Base-by-base conservation (phyloP, 2,113 vertebrate genomes). In the Oryzias curvinotus region DNA sequence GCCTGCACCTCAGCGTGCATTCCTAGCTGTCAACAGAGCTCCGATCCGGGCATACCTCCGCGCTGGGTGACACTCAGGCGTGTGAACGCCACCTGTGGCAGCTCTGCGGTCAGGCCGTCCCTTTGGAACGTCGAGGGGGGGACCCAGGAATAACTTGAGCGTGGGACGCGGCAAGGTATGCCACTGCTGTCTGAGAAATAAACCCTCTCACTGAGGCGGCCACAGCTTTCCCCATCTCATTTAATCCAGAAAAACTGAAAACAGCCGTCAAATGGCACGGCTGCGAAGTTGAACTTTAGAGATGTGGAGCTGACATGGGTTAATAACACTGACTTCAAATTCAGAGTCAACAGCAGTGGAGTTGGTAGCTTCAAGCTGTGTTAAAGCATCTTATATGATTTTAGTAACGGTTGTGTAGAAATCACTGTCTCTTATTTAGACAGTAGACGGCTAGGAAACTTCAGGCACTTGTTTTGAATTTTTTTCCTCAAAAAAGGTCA, bases 51-150 rank as follows among this genome's bases (percentile, higher is more conserved):
- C 81, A 89, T 89, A 87, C 73, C 81, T 79, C 62, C 71, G 74
- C 63, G 48, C 25, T 18, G 51, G 44, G 52, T 57, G 44, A 71
- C 48, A 75, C 36, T 36, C 36, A 71, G 55, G 73, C 67, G 70
- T 84, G 78, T 75, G 74, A 82, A 73, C 66, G 65, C 84, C 88
- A 88, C 84, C 81, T 87, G 87, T 85, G 85, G 81, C 80, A 77
- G 74, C 55, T 68, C 62, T 45, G 25, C 42, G 62, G 68, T 51
- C 57, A 41, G 52, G 68, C 45, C 72, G 68, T 42, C 72, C 57
- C 56, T 62, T 41, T 73, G 77, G 79, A 81, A 84, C 71, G 57
- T 62, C 26, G 52, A 75, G 66, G 66, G 71, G 36, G 74, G 63
- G 78, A 78, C 76, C 81, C 84, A 88, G 78, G 78, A 87, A 90